phyloP scores from a whole-genome alignment of 2,888 invertebrate genomes.

The Alcis repandata region DNA sequence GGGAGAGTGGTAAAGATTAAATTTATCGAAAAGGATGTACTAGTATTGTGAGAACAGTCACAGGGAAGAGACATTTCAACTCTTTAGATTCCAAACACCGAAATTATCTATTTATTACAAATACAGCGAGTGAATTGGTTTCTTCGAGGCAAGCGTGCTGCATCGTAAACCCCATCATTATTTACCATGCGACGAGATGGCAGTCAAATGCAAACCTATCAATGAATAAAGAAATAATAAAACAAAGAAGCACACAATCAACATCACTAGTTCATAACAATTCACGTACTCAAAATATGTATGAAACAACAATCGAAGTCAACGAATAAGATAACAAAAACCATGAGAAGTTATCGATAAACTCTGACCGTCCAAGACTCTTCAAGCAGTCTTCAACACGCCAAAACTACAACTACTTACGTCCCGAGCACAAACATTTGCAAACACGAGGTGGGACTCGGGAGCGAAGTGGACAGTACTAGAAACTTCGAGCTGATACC shows the following conservation, averaged over 20 bases:
- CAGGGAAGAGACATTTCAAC: neutral
- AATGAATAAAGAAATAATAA: neutral
- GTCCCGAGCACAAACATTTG: slow-evolving; percentile 35
- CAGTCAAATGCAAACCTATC: no score
- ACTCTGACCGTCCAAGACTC: slow-evolving; percentile 15
- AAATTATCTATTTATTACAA: neutral
- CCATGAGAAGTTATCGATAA: slow-evolving; percentile 30
- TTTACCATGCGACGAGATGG: no score
- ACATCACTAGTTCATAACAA: neutral
- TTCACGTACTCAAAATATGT: neutral
- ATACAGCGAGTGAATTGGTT: no score
- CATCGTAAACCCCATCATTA: no score
- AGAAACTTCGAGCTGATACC: slow-evolving; percentile 42
- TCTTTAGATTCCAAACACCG: neutral
- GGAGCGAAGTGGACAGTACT: slow-evolving; percentile 38
- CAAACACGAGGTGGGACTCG: slow-evolving; percentile 31
- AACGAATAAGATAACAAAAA: slow-evolving; percentile 30
- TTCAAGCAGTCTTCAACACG: slow-evolving; percentile 20
- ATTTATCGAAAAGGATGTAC: slow-evolving; percentile 14
- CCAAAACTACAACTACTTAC: slow-evolving; percentile 32
- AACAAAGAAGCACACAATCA: neutral
- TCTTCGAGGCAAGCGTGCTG: no score
- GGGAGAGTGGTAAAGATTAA: slow-evolving; percentile 3
- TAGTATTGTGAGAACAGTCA: neutral
- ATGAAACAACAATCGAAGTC: slow-evolving; percentile 12